Conservation (phyloP, 2,888 invertebrate genomes). For the Sphaeridia pumilis region DNA sequence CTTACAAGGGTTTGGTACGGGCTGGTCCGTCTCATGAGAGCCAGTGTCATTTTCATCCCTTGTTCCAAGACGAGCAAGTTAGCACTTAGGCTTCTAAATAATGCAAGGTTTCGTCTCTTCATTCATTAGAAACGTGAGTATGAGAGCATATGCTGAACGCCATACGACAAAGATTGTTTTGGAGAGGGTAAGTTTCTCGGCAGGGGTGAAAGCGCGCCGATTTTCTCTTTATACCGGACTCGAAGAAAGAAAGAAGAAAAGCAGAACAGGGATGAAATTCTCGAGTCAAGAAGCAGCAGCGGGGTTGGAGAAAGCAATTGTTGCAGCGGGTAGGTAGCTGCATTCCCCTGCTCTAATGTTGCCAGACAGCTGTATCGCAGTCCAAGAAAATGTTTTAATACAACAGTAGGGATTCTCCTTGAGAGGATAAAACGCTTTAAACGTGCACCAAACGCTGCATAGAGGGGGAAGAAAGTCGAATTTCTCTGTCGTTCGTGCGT, state of each 20-base stretch:
- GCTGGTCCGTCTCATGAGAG: conserved; percentile 17
- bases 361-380: too few species aligned
- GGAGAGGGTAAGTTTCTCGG: neutral
- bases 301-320: neutral
- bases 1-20: neutral
- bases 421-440: too few species aligned
- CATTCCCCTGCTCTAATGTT: too few species aligned
- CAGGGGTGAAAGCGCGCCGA: neutral
- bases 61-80: conserved; percentile 12
- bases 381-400: too few species aligned
- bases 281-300: neutral
- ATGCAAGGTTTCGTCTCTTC: conserved; percentile 27
- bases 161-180: neutral
- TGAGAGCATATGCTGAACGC: conserved; percentile 2
- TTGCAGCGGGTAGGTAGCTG: too few species aligned
- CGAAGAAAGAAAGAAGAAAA: neutral
- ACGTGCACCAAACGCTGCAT: too few species aligned
- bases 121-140: conserved; percentile 18
- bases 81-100: conserved; percentile 25
- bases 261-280: neutral
- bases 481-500: neutral
- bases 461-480: too few species aligned
- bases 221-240: neutral
- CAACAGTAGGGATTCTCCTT: too few species aligned
- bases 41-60: conserved; percentile 24